Base-by-base conservation (phyloP, 2,113 vertebrate genomes). In the Syngnathus floridae region DNA sequence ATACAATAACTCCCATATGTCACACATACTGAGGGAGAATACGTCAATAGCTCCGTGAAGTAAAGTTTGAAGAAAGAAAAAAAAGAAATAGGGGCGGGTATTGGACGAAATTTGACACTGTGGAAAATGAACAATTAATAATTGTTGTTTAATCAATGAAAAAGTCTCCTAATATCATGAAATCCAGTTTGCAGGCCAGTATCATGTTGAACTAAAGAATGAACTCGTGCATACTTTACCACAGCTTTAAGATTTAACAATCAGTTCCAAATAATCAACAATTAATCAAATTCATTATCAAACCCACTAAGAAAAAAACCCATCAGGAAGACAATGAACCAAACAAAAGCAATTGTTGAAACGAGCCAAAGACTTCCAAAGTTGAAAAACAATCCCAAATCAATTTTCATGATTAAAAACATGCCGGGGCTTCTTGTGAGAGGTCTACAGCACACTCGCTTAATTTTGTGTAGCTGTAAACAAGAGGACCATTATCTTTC, bases 401-500 rank as follows among this genome's bases (percentile, higher is more conserved):
- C 13, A 35, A 35, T 63, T 62, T 40, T 7, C 49, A 54, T 45
- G 40, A 31, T 13, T 17, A 48, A 52, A 37, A 60, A 55, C 35
- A 68, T 36, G 12, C 43, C 65, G 31, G 36, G 22, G 19, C 22
- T 75, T 35, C 7, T 36, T 1, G 11, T 31, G 13, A 59, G 76
- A 70, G 67, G 62, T 71, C 12, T 43, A 22, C 10, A 19, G n/a
- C 13, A 3, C 63, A 9, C 36, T n/a, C 31, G 41, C 41, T 73
- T 67, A 66, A 73, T 66, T 75, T 65, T 72, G 67, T 26, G 71
- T 64, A 72, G 74, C 71, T 66, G 64, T 36, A 62, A 75, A 78
- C 57, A 84, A 75, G 63, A 67, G 59, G 64, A 68, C 69, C 65
- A 68, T 81, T 81, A 83, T 83, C 74, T 69, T 76, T 65, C 64